phyloP scores from a whole-genome alignment of 2,113 vertebrate genomes.

The Heterotilapia buettikoferi region DNA sequence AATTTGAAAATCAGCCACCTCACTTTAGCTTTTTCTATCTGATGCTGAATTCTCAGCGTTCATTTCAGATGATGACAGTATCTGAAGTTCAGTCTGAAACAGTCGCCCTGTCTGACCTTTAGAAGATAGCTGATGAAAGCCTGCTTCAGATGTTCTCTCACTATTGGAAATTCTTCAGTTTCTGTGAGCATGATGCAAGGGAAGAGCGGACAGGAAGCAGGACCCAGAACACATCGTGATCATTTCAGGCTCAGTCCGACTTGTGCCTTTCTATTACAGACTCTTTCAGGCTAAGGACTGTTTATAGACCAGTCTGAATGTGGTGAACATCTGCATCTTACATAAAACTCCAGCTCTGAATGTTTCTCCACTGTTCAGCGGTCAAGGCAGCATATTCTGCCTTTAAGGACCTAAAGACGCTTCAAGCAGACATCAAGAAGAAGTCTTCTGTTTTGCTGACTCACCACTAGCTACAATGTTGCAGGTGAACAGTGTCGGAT shows the following conservation, averaged over 20 bases:
- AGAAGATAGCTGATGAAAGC: neutral
- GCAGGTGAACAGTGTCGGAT: neutral
- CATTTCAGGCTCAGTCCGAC: neutral
- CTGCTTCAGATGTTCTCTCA: neutral
- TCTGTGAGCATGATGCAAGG: neutral
- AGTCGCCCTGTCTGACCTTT: accelerated
- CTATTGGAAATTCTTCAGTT: neutral
- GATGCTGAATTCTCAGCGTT: neutral
- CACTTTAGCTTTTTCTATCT: neutral
- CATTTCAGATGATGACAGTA: neutral
- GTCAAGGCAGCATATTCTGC: neutral
- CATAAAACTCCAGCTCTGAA: neutral
- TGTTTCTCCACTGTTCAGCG: neutral
- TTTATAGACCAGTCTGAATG: neutral
- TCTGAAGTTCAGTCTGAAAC: neutral
- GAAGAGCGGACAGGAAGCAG: accelerated
- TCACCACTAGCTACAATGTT: neutral
- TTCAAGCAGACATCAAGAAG: neutral
- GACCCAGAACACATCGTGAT: neutral
- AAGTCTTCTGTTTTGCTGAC: neutral
- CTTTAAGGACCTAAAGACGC: neutral
- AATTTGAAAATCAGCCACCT: neutral
- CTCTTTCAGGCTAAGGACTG: neutral
- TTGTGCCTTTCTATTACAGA: neutral
- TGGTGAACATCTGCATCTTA: neutral